phyloP scores from a whole-genome alignment of 2,888 invertebrate species.

The Drosophila birchii region DNA sequence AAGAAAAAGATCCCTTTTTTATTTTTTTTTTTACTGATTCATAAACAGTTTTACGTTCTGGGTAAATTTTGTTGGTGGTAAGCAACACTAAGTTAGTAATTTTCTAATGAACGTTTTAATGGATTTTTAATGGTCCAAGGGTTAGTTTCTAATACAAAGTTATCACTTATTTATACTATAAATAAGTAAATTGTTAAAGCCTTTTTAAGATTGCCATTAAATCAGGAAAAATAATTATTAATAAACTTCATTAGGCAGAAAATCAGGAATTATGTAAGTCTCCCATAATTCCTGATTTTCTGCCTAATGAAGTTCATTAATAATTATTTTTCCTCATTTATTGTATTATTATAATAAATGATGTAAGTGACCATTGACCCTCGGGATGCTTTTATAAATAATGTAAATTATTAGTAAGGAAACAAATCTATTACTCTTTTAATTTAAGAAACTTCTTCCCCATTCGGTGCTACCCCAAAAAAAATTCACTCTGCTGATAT shows the following conservation, averaged over 20 bases:
- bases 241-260: neutral
- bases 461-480: slow-evolving; percentile 19
- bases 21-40: neutral
- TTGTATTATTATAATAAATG: neutral
- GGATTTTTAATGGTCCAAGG: neutral
- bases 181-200: neutral
- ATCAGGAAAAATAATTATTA: neutral
- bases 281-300: too few relatives aligned
- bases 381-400: neutral
- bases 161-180: too few relatives aligned
- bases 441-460: neutral
- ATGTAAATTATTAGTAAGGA: neutral
- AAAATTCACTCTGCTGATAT: neutral
- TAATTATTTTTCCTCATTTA: too few relatives aligned
- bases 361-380: neutral
- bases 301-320: too few relatives aligned
- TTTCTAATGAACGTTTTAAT: slow-evolving; percentile 7
- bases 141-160: neutral
- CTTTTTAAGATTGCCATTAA: neutral
- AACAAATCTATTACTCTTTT: neutral
- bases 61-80: neutral
- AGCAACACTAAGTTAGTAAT: neutral
- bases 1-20: neutral
- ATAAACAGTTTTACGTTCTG: neutral
- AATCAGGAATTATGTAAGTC: neutral